Base-by-base conservation (phyloP, 1,140 invertebrate genomes). In the Theocolax elegans region DNA sequence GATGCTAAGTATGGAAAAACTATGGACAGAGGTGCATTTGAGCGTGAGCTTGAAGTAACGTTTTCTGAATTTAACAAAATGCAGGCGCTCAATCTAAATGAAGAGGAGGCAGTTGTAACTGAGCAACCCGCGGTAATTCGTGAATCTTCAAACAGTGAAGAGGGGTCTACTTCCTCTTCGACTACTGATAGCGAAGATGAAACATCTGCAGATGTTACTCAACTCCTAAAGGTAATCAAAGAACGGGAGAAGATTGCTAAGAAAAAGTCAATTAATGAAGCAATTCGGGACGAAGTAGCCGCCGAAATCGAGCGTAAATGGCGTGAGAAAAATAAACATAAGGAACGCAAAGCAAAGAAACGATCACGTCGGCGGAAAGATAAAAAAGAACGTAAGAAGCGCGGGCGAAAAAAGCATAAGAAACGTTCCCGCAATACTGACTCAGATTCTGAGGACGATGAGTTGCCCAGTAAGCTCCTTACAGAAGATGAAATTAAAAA, bases 231-330 rank as follows among this genome's bases (percentile, higher is more conserved):
- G 8, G 80, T 79, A 0, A 86, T 86, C 19, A 86, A 86, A 48
- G 81, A 85, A 19, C 73, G 81, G 0, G 84, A 86, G n/a, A 86
- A 85, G 31, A 80, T 84, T 0, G 84, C 80, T 0, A 86, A 85
- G 29, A 79, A 83, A 3, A 81, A 75, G 21, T 79, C 79, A 0
- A 29, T 85, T 1, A 85, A 84, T 48, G 84, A 85, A 40, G 80
- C 82, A 0, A 85, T 85, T n/a, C 76, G 83, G 4, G 85, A 86
- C 19, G 84, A 85, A 48, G 82, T 85, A 1, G 76, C 78, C 0
- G 83, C 84, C 8, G 83, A 86, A 35, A 86, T 85, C 9, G 81
- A 83, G 38, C 75, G 80, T 2, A 80, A 79, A 23, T 77, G 80
- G 68, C 78, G 77, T 8, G 80, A 84, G n/a, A 80, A 80, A 23